Evolutionary conservation across 2,797 vertebrate species (phyloP).

Genomic region (Borostomias antarcticus): DNA sequence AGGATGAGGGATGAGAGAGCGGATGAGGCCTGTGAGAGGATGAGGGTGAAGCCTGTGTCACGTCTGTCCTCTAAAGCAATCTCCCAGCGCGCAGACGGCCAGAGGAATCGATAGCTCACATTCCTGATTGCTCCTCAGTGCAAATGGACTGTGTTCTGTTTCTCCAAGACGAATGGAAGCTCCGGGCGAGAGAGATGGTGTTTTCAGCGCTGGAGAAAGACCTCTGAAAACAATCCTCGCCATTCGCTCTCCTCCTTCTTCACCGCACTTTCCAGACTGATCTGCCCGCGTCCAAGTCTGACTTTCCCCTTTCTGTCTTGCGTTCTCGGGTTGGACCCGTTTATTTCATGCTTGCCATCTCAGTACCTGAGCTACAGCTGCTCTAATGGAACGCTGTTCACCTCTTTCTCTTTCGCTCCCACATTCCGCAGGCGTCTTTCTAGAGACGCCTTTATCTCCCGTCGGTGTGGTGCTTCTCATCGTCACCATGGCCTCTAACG

Average conservation of each 20-base stretch:
- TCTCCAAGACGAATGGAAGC: slow-evolving; percentile 74
- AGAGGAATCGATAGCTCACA: slow-evolving; percentile 70
- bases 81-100: slow-evolving; percentile 66
- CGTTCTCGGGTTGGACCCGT: background rate
- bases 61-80: slow-evolving; percentile 68
- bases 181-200: slow-evolving; percentile 67
- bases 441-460: too few relatives aligned
- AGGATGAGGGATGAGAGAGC: slow-evolving; percentile 26
- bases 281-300: slow-evolving; percentile 23
- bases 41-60: slow-evolving; percentile 48
- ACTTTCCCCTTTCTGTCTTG: background rate
- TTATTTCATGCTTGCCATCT: slow-evolving; percentile 42
- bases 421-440: too few relatives aligned
- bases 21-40: too few relatives aligned
- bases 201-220: slow-evolving; percentile 58
- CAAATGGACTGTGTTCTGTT: slow-evolving; percentile 79
- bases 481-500: slow-evolving; percentile 7
- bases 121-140: slow-evolving; percentile 73
- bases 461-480: background rate
- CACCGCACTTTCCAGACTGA: slow-evolving; percentile 56
- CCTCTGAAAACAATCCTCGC: slow-evolving; percentile 46
- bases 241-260: slow-evolving; percentile 63
- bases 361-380: slow-evolving; percentile 46
- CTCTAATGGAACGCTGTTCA: slow-evolving; percentile 32
- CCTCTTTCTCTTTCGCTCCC: background rate